Percentiles rank a stretch among this genome's conserved stretches.
Conservation (phyloP, 2,888 invertebrate species). For the Dasysyrphus albostriatus region DNA sequence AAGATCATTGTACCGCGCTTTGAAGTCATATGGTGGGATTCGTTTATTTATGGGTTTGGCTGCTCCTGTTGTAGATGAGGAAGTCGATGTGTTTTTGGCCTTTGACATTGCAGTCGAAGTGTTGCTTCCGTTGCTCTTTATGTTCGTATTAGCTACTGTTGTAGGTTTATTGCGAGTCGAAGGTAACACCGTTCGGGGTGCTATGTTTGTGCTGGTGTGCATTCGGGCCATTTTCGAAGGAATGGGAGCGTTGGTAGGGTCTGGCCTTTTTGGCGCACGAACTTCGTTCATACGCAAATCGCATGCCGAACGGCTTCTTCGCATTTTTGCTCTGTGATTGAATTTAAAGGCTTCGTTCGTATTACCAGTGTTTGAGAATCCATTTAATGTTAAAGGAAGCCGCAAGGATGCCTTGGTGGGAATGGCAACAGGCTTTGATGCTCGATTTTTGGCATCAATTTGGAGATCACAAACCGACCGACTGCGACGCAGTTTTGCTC, state of each 20-base stretch:
- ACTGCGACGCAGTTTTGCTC: conserved; percentile 80
- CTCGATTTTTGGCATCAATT: conserved; percentile 72
- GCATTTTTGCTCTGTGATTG: conserved; percentile 77
- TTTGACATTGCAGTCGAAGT: conserved; percentile 36
- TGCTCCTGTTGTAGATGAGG: conserved; percentile 76
- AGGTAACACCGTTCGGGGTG: not conserved
- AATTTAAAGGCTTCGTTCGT: conserved; percentile 78
- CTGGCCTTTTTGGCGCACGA: conserved; percentile 78
- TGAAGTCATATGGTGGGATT: conserved; percentile 87
- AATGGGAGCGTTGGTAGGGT: conserved; percentile 79
- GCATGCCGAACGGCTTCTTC: conserved; percentile 81
- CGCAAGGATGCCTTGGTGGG: conserved; percentile 29
- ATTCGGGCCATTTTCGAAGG: conserved; percentile 80
- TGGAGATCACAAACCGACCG: conserved; percentile 80
- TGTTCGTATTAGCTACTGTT: conserved; percentile 16
- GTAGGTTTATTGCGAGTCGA: conserved; percentile 34
- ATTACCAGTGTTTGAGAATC: not conserved
- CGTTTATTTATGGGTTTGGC: conserved; percentile 84
- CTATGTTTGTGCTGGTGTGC: conserved; percentile 16
- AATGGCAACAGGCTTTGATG: not conserved
- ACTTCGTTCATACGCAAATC: conserved; percentile 78
- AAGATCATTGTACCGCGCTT: conserved; percentile 87
- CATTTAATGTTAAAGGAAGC: conserved; percentile 26
- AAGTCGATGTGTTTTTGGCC: conserved; percentile 61
- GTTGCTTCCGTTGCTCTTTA: conserved; percentile 44